A percentile compares a stretch with the other conserved stretches of the same genome.
These are phyloP conservation scores for Hiodon alosoides DNA, from an alignment of 2,113 vertebrate genomes.

Conservation along the genomic window DNA sequence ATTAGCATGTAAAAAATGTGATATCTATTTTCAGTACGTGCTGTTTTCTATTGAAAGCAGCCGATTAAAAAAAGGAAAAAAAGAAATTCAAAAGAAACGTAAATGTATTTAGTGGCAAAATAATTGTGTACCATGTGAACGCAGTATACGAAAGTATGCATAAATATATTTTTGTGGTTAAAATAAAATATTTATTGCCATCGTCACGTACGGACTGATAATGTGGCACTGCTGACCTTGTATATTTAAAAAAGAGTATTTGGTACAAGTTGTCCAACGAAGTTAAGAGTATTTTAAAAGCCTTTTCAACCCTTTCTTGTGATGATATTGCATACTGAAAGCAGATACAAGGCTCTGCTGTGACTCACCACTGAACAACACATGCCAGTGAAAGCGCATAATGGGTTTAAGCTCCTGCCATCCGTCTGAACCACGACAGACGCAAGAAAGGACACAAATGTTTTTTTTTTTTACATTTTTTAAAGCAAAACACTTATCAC, in stretches of 20 bases:
- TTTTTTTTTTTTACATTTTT: no score
- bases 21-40: slow-evolving; percentile 36
- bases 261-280: no score
- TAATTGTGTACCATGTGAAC: slow-evolving; percentile 14
- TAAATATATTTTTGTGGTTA: slow-evolving; percentile 60
- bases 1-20: slow-evolving; percentile 30
- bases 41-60: slow-evolving; percentile 32
- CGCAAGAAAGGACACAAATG: no score
- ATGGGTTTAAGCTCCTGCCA: no score
- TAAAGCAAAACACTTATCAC: no score
- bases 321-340: no score
- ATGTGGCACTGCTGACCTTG: neutral
- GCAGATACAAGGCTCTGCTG: no score
- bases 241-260: neutral
- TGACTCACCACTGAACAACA: no score
- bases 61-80: slow-evolving; percentile 34
- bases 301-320: no score
- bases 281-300: no score
- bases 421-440: no score
- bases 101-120: slow-evolving; percentile 18
- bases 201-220: neutral
- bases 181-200: slow-evolving; percentile 66
- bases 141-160: slow-evolving; percentile 35
- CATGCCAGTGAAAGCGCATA: no score
- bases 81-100: slow-evolving; percentile 37